Percentiles rank a stretch among this genome's conserved stretches.
phyloP scores from a whole-genome alignment of 53 echinoderm and acorn worm genomes.

The Patiria pectinifera region DNA sequence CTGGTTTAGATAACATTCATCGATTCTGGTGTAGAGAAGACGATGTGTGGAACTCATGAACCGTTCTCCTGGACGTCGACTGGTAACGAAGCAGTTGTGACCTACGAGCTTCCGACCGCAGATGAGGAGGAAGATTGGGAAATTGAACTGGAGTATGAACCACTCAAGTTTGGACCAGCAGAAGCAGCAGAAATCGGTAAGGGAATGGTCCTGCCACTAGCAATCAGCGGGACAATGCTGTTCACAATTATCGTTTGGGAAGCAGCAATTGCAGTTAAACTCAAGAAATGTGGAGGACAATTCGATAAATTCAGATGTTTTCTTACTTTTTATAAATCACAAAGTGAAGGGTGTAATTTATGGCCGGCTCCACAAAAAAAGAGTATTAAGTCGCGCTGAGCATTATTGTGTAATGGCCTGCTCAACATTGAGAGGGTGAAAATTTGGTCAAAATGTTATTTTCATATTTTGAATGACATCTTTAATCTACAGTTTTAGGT shows the following conservation, averaged over 20 bases:
- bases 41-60: conserved; percentile 24
- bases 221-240: background rate
- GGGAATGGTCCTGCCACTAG: background rate
- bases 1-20: conserved; percentile 44
- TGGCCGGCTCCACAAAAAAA: too few relatives aligned
- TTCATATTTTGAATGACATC: too few relatives aligned
- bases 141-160: conserved; percentile 59
- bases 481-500: too few relatives aligned
- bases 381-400: too few relatives aligned
- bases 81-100: conserved; percentile 60
- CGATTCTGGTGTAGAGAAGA: background rate
- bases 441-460: too few relatives aligned
- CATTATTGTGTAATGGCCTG: too few relatives aligned
- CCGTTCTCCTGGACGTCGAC: conserved; percentile 68
- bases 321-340: too few relatives aligned
- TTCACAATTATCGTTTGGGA: background rate
- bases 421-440: too few relatives aligned
- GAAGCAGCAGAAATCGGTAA: background rate
- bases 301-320: too few relatives aligned
- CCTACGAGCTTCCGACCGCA: conserved; percentile 26
- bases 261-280: too few relatives aligned
- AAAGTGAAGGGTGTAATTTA: too few relatives aligned
- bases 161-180: background rate
- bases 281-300: too few relatives aligned
- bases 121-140: conserved; percentile 24